A percentile compares a stretch with the other conserved stretches of the same genome.
Evolutionary conservation across 2,113 vertebrate genomes (phyloP).

Genomic region (Numida meleagris): DNA sequence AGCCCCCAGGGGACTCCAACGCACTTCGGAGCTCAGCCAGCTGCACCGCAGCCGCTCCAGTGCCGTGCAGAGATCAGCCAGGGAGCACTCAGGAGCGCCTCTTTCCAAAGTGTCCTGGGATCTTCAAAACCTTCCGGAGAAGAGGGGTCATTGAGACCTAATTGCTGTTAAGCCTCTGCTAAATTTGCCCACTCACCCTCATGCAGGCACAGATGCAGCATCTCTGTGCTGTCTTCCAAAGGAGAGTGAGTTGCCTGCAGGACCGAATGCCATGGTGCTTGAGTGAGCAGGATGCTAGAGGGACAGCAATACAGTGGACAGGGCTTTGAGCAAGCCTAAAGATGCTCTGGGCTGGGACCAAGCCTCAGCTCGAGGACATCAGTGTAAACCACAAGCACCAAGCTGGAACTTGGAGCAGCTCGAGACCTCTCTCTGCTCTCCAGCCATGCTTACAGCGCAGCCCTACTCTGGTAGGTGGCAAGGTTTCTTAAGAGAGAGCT

Average conservation of each 20-base stretch:
- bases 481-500: conserved; percentile 74
- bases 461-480: conserved; percentile 43
- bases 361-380: background rate
- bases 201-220: background rate
- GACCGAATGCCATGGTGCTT: background rate
- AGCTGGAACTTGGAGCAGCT: background rate
- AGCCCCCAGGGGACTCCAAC: conserved; percentile 59
- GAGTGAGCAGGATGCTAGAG: background rate
- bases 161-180: background rate
- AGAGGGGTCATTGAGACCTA: background rate
- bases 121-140: background rate
- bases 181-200: background rate
- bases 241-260: background rate
- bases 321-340: background rate
- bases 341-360: background rate
- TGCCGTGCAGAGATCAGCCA: background rate
- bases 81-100: background rate
- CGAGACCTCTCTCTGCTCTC: background rate
- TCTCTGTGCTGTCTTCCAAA: accelerated
- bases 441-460: background rate
- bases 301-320: background rate
- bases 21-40: conserved; percentile 3
- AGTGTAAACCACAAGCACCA: background rate
- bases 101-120: background rate
- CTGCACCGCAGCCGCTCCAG: background rate